These are phyloP conservation scores for Baryphthengus martii DNA, from an alignment of 2,113 vertebrate genomes.

Conservation along the genomic window DNA sequence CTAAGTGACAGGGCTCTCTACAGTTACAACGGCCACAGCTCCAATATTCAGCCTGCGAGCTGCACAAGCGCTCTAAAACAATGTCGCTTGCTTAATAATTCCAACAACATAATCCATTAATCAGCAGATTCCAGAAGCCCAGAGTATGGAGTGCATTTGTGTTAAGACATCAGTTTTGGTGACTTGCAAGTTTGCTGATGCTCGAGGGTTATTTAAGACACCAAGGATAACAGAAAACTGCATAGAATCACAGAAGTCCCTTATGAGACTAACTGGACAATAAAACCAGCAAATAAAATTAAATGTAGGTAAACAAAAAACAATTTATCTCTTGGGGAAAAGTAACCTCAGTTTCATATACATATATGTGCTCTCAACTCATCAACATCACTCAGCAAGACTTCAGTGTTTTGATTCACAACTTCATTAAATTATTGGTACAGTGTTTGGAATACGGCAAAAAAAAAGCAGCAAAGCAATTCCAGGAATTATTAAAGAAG, in stretches of 20 bases:
- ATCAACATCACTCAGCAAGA: not conserved
- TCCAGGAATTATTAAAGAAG: not conserved
- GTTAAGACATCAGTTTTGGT: not conserved
- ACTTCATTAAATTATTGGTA: not conserved
- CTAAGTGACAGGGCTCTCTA: not conserved
- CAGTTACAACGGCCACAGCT: not conserved
- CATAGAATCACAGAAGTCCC: not conserved
- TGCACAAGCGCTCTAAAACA: not conserved
- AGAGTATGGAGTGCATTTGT: not conserved
- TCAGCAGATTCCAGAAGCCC: not conserved
- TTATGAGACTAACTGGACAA: not conserved
- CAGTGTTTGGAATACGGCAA: not conserved
- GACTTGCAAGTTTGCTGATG: not conserved
- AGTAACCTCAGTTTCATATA: not conserved
- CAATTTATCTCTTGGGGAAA: not conserved
- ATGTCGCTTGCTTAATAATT: not conserved
- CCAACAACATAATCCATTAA: not conserved
- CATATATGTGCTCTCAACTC: not conserved
- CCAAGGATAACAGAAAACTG: not conserved
- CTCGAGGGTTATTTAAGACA: not conserved
- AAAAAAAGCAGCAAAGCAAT: not conserved
- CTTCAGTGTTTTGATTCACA: not conserved
- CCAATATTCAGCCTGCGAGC: not conserved
- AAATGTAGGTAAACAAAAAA: not conserved
- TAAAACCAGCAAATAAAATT: not conserved